Conservation (phyloP, 2,888 invertebrate species). For the Nemapogon koenigi region DNA sequence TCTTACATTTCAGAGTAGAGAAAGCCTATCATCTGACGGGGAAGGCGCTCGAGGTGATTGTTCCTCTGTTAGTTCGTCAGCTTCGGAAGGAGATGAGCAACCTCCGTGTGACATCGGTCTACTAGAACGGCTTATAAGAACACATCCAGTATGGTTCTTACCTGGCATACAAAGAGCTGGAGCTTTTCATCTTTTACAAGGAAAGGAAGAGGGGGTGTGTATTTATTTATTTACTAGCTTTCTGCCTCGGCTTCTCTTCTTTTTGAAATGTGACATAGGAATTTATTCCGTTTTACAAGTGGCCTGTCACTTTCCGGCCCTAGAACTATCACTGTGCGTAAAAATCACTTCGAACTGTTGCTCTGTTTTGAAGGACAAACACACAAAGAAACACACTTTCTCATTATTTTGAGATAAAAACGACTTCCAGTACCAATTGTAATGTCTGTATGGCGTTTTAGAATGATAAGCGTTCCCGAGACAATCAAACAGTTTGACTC, state of each 20-base stretch:
- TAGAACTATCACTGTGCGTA: neutral
- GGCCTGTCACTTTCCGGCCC: neutral
- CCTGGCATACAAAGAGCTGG: constrained; percentile 93
- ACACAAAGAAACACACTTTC: neutral
- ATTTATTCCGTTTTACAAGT: neutral
- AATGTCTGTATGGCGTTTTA: too few species aligned
- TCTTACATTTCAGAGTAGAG: constrained; percentile 62
- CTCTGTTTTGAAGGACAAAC: neutral
- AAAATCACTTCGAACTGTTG: neutral
- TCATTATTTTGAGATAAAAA: too few species aligned
- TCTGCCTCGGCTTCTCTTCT: neutral
- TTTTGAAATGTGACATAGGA: too few species aligned
- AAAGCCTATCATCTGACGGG: constrained; percentile 71
- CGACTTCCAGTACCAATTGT: too few species aligned
- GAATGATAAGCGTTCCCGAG: too few species aligned
- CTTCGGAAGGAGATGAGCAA: constrained; percentile 68
- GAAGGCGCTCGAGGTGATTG: constrained; percentile 66
- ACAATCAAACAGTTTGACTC: too few species aligned
- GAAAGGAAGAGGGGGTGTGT: constrained; percentile 90
- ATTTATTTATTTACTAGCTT: neutral
- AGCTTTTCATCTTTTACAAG: constrained; percentile 91
- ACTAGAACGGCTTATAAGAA: constrained; percentile 86
- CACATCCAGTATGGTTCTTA: constrained; percentile 95
- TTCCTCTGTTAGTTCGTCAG: constrained; percentile 59
- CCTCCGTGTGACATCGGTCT: constrained; percentile 85